These are phyloP conservation scores for Trissonchulus latispiculum DNA, from an alignment of 2,888 invertebrate species.

Conservation along the genomic window DNA sequence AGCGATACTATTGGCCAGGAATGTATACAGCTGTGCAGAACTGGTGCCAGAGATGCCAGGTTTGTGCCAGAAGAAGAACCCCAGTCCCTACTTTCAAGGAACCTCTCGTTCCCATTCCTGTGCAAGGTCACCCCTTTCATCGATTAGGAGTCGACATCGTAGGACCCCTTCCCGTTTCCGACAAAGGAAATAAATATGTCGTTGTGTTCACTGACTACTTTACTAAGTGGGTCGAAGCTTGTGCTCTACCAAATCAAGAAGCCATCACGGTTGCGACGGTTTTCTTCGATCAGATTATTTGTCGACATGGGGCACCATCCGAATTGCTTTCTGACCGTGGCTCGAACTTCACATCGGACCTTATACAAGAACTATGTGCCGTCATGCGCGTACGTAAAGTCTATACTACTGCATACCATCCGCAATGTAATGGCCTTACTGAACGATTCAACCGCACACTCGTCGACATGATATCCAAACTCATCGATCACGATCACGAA, in stretches of 20 bases:
- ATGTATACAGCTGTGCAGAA: too few species aligned
- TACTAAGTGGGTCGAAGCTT: slow-evolving; percentile 28
- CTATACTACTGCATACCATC: slow-evolving; percentile 23
- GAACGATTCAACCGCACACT: slow-evolving; percentile 32
- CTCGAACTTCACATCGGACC: slow-evolving; percentile 25
- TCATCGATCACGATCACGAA: slow-evolving; percentile 27
- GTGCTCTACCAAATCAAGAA: slow-evolving; percentile 35
- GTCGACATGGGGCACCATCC: slow-evolving; percentile 26
- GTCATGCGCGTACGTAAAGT: slow-evolving; percentile 22
- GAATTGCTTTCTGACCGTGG: slow-evolving; percentile 29
- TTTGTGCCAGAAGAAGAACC: too few species aligned
- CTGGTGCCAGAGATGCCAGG: too few species aligned
- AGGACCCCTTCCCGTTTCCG: slow-evolving; percentile 28
- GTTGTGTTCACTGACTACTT: slow-evolving; percentile 26
- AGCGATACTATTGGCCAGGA: slow-evolving; percentile 26
- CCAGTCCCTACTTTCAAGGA: slow-evolving; percentile 3
- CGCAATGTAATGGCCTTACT: slow-evolving; percentile 28
- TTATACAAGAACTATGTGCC: slow-evolving; percentile 23
- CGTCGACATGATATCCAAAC: slow-evolving; percentile 28
- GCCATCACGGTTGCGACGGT: slow-evolving; percentile 34
- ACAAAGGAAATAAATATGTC: slow-evolving; percentile 28
- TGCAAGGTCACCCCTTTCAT: slow-evolving; percentile 29
- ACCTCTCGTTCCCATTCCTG: slow-evolving; percentile 16
- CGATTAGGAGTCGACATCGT: slow-evolving; percentile 28
- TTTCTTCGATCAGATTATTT: slow-evolving; percentile 26